phyloP scores from a whole-genome alignment of 2,113 vertebrate genomes.

The Caloenas nicobarica region DNA sequence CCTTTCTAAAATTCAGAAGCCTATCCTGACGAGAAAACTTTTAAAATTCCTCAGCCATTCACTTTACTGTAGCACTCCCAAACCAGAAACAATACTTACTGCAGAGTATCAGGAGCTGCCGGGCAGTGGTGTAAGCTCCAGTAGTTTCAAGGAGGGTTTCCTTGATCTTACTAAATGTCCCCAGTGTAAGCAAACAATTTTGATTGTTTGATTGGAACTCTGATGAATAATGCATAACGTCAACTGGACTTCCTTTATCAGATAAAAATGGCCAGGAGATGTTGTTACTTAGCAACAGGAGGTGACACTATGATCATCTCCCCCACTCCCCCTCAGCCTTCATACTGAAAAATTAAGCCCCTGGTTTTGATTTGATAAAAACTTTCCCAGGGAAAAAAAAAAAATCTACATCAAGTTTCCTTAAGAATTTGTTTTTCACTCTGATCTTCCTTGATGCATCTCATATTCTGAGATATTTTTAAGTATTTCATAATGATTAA shows the following conservation, averaged over 20 bases:
- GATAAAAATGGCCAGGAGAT: slow-evolving; percentile 79
- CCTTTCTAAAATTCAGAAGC: slow-evolving; percentile 52
- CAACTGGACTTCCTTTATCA: slow-evolving; percentile 79
- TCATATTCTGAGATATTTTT: slow-evolving; percentile 8
- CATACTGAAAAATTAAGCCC: slow-evolving; percentile 66
- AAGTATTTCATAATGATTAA: slow-evolving; percentile 27
- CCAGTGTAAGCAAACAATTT: slow-evolving; percentile 77
- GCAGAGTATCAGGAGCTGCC: slow-evolving; percentile 19
- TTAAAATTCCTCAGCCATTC: slow-evolving; percentile 37
- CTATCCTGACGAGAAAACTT: slow-evolving; percentile 62
- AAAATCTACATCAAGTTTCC: slow-evolving; percentile 27
- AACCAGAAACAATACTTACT: slow-evolving; percentile 74
- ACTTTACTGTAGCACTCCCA: slow-evolving; percentile 34
- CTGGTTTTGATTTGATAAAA: slow-evolving; percentile 67
- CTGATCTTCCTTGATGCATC: not conserved
- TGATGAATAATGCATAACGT: slow-evolving; percentile 81
- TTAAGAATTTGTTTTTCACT: not conserved
- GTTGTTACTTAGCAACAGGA: slow-evolving; percentile 85
- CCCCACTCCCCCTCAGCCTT: slow-evolving; percentile 68
- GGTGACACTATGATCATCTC: slow-evolving; percentile 77
- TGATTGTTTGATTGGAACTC: slow-evolving; percentile 77
- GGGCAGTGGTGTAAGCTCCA: slow-evolving; percentile 36
- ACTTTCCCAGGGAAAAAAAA: slow-evolving; percentile 58
- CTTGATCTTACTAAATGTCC: slow-evolving; percentile 74
- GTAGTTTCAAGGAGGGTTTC: slow-evolving; percentile 63